A percentile compares a stretch with the other conserved stretches of the same genome.
These are phyloP conservation scores for Sebastes cheni DNA, from an alignment of 2,797 vertebrate genomes.

Conservation along the genomic window DNA sequence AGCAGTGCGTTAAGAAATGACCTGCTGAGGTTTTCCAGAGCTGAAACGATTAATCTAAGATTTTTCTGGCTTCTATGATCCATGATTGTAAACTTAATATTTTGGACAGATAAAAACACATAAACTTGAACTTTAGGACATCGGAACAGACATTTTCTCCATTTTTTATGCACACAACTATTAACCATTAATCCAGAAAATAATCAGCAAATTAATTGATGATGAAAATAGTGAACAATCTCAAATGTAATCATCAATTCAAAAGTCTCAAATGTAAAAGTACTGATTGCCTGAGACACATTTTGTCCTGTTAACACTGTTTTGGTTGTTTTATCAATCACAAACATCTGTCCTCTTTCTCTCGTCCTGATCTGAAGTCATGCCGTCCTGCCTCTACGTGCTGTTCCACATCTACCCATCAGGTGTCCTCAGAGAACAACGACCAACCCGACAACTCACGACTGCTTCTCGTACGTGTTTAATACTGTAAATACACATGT, in stretches of 20 bases:
- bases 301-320: not conserved
- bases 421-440: constrained; percentile 41
- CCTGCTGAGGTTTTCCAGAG: not conserved
- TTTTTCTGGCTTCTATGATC: not conserved
- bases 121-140: not conserved
- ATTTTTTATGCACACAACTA: not conserved
- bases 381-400: not conserved
- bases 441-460: not conserved
- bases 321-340: not conserved
- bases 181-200: not conserved
- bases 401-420: constrained; percentile 21
- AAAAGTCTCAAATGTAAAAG: constrained; percentile 8
- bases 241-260: not conserved
- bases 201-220: not conserved
- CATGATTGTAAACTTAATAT: not conserved
- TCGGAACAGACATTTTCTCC: not conserved
- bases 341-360: no score
- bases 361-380: not conserved
- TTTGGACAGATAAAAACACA: not conserved
- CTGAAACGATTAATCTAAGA: not conserved
- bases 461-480: not conserved
- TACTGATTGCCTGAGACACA: not conserved
- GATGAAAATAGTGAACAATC: not conserved
- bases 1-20: not conserved
- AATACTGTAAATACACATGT: not conserved